Evolutionary conservation across 2,888 invertebrate genomes (phyloP), one percentile per base, ranked within the genome.

Genomic region (Nomada ferruginata): DNA sequence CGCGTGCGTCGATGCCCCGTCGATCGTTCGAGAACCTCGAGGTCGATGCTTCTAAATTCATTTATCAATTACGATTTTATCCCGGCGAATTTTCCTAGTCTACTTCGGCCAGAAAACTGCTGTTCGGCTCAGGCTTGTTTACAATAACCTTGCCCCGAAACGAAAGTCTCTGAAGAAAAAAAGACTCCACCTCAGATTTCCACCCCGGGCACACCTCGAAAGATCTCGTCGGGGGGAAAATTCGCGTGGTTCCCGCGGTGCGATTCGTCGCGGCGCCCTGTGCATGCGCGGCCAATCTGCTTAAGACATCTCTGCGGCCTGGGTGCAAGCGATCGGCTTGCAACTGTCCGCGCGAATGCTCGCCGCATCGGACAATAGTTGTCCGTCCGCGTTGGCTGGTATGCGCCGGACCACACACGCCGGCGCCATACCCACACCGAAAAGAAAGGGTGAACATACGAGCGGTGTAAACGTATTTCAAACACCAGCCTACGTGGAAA

Each of bases 351-450:
- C 23, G 63, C 70, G 60, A 57, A 26, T 74, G 76, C 74, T 73
- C 55, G 60, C 65, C 59, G 57, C 20, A 42, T 47, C 59, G 89
- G 92, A 91, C 92, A 91, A 92, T 92, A 92, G 90, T 92, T 90
- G 83, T 85, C 71, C 91, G 80, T 88, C 85, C 85, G 82, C 73
- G 85, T 89, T 78, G 65, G 78, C 65, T 78, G 92, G 92, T 92
- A 92, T 92, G 91, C 91, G 90, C 90, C 90, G 88, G 93, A 93
- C 93, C 93, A 93, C 93, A 93, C 93, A 93, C 91, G 92, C 92
- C 90, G 93, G 92, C 92, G 92, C 92, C 92, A 91, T 92, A 92
- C 91, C 92, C 91, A 91, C 88, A 89, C 88, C 85, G 86, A 87
- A 76, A 84, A 11, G 85, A 88, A 89, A 87, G 91, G 90, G 90